A percentile compares a stretch with the other conserved stretches of the same genome.
phyloP scores from a whole-genome alignment of 1,140 invertebrate species.

The Heterodera schachtii region DNA sequence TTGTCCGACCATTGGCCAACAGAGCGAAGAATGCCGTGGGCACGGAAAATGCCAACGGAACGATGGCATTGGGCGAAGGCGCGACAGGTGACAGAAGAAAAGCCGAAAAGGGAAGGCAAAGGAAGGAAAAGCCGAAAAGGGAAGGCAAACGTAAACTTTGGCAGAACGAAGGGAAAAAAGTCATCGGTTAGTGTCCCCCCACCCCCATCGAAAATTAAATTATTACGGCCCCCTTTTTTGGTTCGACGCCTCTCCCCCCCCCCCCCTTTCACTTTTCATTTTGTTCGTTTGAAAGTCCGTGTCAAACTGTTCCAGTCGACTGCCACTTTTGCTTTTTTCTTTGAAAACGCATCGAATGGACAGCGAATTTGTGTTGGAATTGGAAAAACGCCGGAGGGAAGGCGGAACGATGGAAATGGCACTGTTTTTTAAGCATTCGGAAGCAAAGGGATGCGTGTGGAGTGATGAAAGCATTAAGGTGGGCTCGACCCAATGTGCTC shows the following conservation, averaged over 20 bases:
- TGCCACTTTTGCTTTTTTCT: constrained; percentile 24
- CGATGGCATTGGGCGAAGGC: background rate
- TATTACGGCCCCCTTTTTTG: too few relatives aligned
- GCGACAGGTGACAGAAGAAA: background rate
- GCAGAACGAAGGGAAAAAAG: too few relatives aligned
- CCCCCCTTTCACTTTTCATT: too few relatives aligned
- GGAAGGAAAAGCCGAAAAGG: too few relatives aligned
- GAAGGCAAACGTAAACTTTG: too few relatives aligned
- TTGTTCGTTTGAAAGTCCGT: background rate
- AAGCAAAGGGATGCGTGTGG: background rate
- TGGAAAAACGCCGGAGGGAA: background rate
- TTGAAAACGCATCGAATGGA: constrained; percentile 1
- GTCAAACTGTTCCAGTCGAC: constrained; percentile 1
- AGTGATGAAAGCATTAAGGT: background rate
- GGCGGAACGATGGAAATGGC: background rate
- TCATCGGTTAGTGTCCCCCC: too few relatives aligned
- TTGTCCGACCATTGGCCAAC: background rate
- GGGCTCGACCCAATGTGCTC: too few relatives aligned
- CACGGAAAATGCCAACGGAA: background rate
- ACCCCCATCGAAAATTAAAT: too few relatives aligned
- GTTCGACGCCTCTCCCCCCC: too few relatives aligned
- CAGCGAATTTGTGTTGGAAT: constrained; percentile 9
- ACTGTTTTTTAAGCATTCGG: background rate
- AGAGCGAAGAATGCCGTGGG: background rate
- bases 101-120: too few relatives aligned